Base-by-base conservation (phyloP, 2,113 vertebrate genomes). In the Atherinomorus stipes region DNA sequence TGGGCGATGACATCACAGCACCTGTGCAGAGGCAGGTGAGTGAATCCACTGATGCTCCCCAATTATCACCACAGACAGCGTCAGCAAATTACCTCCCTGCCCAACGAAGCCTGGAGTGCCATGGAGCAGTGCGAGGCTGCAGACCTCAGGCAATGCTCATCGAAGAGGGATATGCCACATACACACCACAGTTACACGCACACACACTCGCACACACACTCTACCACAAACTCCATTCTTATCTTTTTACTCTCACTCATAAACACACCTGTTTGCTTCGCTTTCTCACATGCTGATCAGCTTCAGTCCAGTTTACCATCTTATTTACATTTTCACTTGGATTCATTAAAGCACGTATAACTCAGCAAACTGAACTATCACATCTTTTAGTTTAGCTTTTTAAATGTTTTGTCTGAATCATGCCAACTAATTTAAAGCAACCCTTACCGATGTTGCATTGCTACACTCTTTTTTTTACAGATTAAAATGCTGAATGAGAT, bases 1-100 rank as follows among this genome's bases (percentile, higher is more conserved):
- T 61, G 59, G 79, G 62, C 53, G 75, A 73, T 80, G 80, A 86
- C 83, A 88, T 77, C 59, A 56, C 66, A 25, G 85, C 90, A 93
- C 91, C 90, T 93, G 89, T 40, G 53, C 40, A 19, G 71, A 85
- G 88, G 89, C 91, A 93, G 91, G 91, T 93, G 92, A 91, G 77
- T 53, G 47, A 71, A 75, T 64, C 67, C 59, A 18, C 81, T 45
- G 76, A 83, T 67, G 69, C 60, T 81, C 80, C 82, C 87, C 87
- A 91, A 91, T 93, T 90, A 93, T 90, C 89, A 85, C 80, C 74
- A 76, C 88, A 88, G 89, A 90, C 66, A 18, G 83, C 85, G 90
- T 90, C 80, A 84, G 89, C 66, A 89, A 88, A 82, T 88, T 87
- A 89, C 90, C 81, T 84, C 40, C 62, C 63, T 71, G 85, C 77